phyloP scores from a whole-genome alignment of 2,797 vertebrate species.

The Cynodonichthys magdalenae region DNA sequence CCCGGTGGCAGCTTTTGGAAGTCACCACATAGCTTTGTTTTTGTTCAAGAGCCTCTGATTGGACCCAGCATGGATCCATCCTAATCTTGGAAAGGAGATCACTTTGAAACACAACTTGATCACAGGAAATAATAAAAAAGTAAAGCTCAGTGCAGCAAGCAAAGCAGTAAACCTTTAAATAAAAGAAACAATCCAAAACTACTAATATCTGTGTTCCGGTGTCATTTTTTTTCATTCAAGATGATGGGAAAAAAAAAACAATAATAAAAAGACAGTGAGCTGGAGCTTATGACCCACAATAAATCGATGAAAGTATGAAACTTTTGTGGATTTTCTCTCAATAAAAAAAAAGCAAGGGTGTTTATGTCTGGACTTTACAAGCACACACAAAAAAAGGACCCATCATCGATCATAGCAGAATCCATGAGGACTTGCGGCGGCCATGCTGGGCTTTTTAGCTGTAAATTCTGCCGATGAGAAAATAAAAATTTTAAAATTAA shows the following conservation, averaged over 20 bases:
- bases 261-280: constrained; percentile 8
- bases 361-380: not conserved
- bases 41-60: constrained; percentile 27
- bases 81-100: not conserved
- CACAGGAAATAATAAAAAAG: constrained; percentile 13
- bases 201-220: not conserved
- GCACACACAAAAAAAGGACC: constrained; percentile 6
- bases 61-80: not conserved
- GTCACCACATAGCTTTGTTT: constrained; percentile 41
- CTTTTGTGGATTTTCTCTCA: constrained; percentile 2
- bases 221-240: not conserved
- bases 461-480: constrained; percentile 2
- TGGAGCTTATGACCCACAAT: not conserved
- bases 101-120: not conserved
- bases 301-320: not conserved
- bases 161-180: not conserved
- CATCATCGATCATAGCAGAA: constrained; percentile 2
- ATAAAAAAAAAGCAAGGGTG: not conserved
- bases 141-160: constrained; percentile 8
- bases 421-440: not conserved
- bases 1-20: constrained; percentile 58
- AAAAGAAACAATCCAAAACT: not conserved
- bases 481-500: constrained; percentile 12
- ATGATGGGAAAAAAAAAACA: not conserved
- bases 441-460: constrained; percentile 8